Conservation (phyloP, 2,888 invertebrate species). For the Lacanobia oleracea region DNA sequence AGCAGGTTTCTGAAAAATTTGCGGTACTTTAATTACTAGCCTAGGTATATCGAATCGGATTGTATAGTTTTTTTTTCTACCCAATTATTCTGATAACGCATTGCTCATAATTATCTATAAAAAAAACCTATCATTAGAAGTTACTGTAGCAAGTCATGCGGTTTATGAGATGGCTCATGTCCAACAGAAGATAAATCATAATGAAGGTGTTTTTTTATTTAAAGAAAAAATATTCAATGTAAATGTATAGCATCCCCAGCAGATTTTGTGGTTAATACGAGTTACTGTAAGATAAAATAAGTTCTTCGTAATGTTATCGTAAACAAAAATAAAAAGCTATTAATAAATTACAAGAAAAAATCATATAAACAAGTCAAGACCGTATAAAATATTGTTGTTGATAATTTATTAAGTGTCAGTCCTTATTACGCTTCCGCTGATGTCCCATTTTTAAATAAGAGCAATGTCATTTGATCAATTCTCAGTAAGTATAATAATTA, state of each 20-base stretch:
- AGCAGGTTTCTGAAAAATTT: conserved; percentile 94
- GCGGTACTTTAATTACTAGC: background rate
- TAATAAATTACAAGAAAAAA: conserved; percentile 42
- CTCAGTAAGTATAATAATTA: conserved; percentile 4
- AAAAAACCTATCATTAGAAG: conserved; percentile 3
- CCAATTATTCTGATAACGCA: conserved; percentile 24
- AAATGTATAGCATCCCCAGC: background rate
- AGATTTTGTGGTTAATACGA: conserved; percentile 19
- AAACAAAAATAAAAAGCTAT: conserved; percentile 16
- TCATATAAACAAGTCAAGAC: conserved; percentile 21
- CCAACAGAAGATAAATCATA: conserved; percentile 12
- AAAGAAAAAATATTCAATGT: background rate
- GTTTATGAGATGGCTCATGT: conserved; percentile 22
- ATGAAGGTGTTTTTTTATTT: conserved; percentile 2
- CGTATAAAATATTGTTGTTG: conserved; percentile 39
- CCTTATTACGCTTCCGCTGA: conserved; percentile 52
- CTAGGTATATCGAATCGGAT: conserved; percentile 16
- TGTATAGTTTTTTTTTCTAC: conserved; percentile 8
- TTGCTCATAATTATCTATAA: conserved; percentile 9
- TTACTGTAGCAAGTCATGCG: conserved; percentile 17
- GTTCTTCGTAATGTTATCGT: conserved; percentile 20
- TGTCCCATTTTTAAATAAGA: conserved; percentile 68
- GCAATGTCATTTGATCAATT: conserved; percentile 64
- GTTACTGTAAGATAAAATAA: conserved; percentile 20
- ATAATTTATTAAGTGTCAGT: conserved; percentile 42